Conservation (phyloP, 2,113 vertebrate species). For the Piaya cayana region DNA sequence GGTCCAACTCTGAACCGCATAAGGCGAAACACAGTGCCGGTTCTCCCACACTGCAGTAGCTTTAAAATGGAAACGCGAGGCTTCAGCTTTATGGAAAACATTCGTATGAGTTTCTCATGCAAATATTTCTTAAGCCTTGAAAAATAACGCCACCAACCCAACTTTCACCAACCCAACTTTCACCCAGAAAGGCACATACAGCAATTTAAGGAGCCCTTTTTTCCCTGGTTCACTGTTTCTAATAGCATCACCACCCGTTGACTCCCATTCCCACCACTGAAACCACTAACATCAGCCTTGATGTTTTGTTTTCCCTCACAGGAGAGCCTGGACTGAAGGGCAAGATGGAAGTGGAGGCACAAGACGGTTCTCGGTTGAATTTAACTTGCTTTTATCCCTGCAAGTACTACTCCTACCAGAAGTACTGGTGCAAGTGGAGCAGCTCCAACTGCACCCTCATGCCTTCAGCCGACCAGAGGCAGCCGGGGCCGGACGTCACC, state of each 20-base stretch:
- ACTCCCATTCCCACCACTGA: neutral
- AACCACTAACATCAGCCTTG: neutral
- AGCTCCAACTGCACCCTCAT: neutral
- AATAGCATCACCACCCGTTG: neutral
- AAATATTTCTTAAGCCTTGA: neutral
- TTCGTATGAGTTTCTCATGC: neutral
- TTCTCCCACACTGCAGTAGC: neutral
- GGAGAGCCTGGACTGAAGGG: constrained; percentile 44
- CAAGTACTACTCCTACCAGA: constrained; percentile 60
- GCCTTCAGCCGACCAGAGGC: neutral
- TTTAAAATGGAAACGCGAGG: neutral
- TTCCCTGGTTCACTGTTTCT: neutral
- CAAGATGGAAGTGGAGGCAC: neutral
- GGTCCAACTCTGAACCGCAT: neutral
- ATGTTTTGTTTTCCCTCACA: neutral
- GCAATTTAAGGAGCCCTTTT: fast-evolving
- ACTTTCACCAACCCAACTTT: neutral
- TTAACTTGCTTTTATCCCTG: constrained; percentile 70
- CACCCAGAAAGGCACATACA: neutral
- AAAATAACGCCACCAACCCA: neutral
- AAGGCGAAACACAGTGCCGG: neutral
- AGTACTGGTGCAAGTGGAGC: constrained; percentile 81
- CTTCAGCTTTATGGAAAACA: fast-evolving
- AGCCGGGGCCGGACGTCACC: fast-evolving
- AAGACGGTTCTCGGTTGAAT: neutral